Evolutionary conservation across 2,888 invertebrate genomes (phyloP).

Genomic region (Agrochola lota): DNA sequence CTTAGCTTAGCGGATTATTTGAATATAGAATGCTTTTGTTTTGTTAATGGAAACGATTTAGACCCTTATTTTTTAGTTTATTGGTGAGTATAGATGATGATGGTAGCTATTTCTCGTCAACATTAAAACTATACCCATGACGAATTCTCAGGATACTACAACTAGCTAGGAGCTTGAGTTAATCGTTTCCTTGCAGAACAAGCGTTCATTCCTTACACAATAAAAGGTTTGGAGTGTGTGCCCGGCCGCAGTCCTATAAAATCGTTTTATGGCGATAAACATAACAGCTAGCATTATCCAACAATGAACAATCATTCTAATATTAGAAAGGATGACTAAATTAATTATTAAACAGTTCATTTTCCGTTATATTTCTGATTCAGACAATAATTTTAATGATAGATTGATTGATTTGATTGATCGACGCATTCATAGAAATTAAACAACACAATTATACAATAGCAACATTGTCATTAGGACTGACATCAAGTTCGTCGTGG

Average conservation of each 20-base stretch:
- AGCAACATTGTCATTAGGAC: neutral
- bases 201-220: conserved; percentile 7
- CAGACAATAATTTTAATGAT: neutral
- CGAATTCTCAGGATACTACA: conserved; percentile 3
- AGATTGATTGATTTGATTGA: too few species aligned
- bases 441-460: neutral
- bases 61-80: neutral
- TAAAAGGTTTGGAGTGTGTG: conserved; percentile 5
- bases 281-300: neutral
- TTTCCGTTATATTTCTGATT: conserved; percentile 8
- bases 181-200: conserved; percentile 11
- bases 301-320: conserved; percentile 25
- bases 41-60: neutral
- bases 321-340: conserved; percentile 21
- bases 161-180: conserved; percentile 3
- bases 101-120: neutral
- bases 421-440: neutral
- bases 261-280: conserved; percentile 21
- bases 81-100: too few species aligned
- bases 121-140: conserved; percentile 14
- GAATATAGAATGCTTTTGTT: conserved; percentile 6
- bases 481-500: neutral
- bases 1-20: neutral
- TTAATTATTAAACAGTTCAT: neutral
- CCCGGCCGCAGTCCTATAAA: conserved; percentile 15